A percentile compares a stretch with the other conserved stretches of the same genome.
Conservation (phyloP, 30 jellyfish, hydroid and myxozoan genomes). For the Sanderia malayensis region DNA sequence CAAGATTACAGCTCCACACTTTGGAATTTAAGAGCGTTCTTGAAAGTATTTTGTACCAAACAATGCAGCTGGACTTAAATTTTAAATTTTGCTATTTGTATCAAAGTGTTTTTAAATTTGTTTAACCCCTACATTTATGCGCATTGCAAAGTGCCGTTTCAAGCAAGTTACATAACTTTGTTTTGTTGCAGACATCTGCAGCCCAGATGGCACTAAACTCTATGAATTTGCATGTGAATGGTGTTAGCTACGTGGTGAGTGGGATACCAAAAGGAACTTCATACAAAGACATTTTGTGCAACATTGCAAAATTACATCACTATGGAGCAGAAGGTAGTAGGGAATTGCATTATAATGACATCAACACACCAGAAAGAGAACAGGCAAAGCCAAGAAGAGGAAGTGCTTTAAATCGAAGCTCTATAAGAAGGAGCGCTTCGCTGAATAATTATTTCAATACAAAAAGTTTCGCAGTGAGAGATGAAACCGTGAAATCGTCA, state of each 20-base stretch:
- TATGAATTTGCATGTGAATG: constrained; percentile 55
- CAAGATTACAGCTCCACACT: too few species aligned
- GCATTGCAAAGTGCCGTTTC: too few species aligned
- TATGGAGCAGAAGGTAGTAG: constrained; percentile 1
- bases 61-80: neutral
- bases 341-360: constrained; percentile 1
- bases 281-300: constrained; percentile 78
- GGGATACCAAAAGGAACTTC: constrained; percentile 67
- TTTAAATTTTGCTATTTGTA: neutral
- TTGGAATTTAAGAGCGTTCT: too few species aligned
- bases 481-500: too few species aligned
- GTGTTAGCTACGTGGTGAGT: constrained; percentile 57
- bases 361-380: constrained; percentile 3
- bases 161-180: neutral
- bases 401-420: too few species aligned
- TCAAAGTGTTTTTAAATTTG: neutral
- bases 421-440: too few species aligned
- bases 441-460: too few species aligned
- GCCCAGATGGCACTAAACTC: constrained; percentile 26
- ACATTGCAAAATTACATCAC: constrained; percentile 53
- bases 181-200: neutral
- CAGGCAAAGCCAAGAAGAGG: constrained; percentile 15
- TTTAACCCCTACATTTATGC: too few species aligned
- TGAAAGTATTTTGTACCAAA: neutral
- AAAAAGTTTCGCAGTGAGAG: too few species aligned